Percentiles rank a stretch among this genome's conserved stretches.
These are phyloP conservation scores for Chlamydotis undulata DNA, from an alignment of 2,113 vertebrate species.

Conservation along the genomic window DNA sequence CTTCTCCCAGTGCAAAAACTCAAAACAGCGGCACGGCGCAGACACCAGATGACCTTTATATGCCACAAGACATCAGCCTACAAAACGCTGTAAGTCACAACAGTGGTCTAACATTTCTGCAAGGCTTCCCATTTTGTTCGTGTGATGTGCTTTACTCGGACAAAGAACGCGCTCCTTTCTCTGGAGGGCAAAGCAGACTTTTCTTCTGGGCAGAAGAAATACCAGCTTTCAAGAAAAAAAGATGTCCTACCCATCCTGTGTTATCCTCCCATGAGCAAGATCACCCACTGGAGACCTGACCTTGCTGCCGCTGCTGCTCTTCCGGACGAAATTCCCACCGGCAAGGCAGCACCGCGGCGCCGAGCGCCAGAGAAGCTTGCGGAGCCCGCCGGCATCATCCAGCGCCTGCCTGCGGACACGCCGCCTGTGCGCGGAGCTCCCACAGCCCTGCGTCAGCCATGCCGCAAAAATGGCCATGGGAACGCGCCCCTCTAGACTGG, in stretches of 20 bases:
- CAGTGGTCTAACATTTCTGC: neutral
- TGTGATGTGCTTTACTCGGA: neutral
- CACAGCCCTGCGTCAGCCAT: neutral
- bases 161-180: neutral
- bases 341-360: neutral
- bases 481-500: neutral
- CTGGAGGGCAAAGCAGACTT: neutral
- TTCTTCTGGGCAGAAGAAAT: neutral
- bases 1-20: neutral
- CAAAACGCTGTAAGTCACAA: neutral
- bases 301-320: neutral
- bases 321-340: no score
- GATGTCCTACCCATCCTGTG: no score
- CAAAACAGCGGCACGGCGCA: neutral
- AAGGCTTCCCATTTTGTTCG: neutral
- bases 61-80: neutral
- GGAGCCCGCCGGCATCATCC: neutral
- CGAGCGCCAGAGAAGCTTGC: neutral
- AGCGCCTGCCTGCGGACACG: fast-evolving
- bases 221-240: neutral
- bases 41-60: neutral
- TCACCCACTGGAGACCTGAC: neutral
- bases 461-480: neutral
- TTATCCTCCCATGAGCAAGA: neutral
- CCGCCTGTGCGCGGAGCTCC: fast-evolving